Conservation (phyloP, 2,113 vertebrate genomes). For the Cephalophus harveyi region DNA sequence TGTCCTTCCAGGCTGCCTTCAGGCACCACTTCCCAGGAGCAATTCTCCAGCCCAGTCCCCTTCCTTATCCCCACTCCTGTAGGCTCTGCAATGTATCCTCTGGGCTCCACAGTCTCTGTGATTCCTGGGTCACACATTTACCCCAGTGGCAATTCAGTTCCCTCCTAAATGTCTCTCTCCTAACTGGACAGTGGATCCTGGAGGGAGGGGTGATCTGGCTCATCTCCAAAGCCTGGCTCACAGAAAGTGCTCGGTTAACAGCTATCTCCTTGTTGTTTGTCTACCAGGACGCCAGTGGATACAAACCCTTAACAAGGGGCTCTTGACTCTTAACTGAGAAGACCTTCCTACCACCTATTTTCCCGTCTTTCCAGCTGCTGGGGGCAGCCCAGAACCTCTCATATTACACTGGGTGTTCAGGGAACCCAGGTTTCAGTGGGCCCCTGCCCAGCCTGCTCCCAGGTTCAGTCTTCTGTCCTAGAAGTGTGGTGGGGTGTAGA, state of each 20-base stretch:
- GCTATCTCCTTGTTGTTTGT: background rate
- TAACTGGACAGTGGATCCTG: background rate
- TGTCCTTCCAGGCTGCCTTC: background rate
- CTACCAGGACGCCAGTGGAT: background rate
- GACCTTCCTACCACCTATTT: background rate
- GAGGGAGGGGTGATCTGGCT: background rate
- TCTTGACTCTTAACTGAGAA: background rate
- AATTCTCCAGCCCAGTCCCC: background rate
- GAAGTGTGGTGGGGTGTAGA: background rate
- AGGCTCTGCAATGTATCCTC: background rate
- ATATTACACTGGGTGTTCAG: rapidly evolving
- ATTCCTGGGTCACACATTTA: background rate
- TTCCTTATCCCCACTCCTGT: background rate
- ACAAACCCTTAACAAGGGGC: background rate
- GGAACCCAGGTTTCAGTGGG: background rate
- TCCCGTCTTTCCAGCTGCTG: background rate
- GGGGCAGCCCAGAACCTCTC: background rate
- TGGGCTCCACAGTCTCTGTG: background rate
- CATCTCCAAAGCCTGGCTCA: background rate
- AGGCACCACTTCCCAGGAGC: background rate
- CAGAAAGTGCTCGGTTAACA: background rate
- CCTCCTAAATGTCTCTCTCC: background rate
- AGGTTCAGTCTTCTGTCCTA: background rate
- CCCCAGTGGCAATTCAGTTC: background rate
- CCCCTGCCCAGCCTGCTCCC: background rate